Evolutionary conservation across 2,888 invertebrate genomes (phyloP), one percentile per base, ranked within the genome.

Genomic region (Netelia virgata): DNA sequence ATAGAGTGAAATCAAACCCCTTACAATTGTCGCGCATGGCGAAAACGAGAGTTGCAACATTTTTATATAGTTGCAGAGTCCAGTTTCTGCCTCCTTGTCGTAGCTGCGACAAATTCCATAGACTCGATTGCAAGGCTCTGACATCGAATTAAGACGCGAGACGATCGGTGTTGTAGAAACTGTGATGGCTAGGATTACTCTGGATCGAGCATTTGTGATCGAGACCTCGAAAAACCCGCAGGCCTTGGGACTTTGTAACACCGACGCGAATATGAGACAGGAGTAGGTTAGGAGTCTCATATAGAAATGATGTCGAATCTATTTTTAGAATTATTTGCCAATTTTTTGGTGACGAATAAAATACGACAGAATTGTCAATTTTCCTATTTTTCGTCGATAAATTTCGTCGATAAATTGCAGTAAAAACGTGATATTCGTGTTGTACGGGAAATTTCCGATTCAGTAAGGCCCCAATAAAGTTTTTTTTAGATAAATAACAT

Each of bases 211-310:
- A 63, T 72, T 47, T 72, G 73, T 68, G 59, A 66, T 59, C 59
- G 28, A 28, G 28, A 73, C 76, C 70, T 76, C 70, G 82, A 53
- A 47, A 68, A 78, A 61, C 43, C 47, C 59, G 77, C 57, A 66
- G 72, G 59, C 82, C 73, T 73, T 73, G 77, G 66, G 82, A 43
- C 18, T 63, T 28, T 75, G 63, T 76, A 36, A 50, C 50, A 77
- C 77, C 59, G 73, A 72, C 77, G 72, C 66, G 72, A 75, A 76
- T 82, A 57, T 70, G 70, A 55, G 82, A 53, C 75, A 68, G 73
- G 41, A 82, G 68, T 77, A 61, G 72, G 72, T 61, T 64, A 69
- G 41, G 47, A 23, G 77, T 78, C 16, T 77, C 16, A 73, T 36
- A 69, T 53, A 61, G 23, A 68, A 63, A 63, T 61, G 23, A 73